Base-by-base conservation (phyloP, 2,888 invertebrate species). In the Lasioglossum pauxillum region DNA sequence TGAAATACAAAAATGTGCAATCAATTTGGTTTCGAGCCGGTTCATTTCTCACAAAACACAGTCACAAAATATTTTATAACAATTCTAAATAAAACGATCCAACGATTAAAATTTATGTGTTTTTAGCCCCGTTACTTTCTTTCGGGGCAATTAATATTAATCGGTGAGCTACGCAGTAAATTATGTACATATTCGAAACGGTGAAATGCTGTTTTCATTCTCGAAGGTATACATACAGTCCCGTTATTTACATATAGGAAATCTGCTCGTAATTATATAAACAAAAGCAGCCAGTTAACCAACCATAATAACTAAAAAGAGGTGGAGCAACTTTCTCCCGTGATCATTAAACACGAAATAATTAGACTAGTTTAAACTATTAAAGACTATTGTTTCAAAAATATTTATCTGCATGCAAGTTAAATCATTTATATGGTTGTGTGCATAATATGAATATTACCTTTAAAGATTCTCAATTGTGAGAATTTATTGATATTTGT, bases 241-340 rank as follows among this genome's bases (percentile, higher is more conserved):
- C 2, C 31, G n/a, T 23, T 44, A 53, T 57, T 41, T 69, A 23
- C 23, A 74, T 74, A 41, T 41, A 64, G n/a, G 31, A 73, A 23
- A 27, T 19, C 10, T 14, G 12, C 41, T 44, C 73, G 49, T 80
- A 80, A 82, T 82, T 49, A 4, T 27, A 60, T 60, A n/a, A 79
- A 74, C 53, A 53, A 38, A 67, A 14, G n/a, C 16, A 44, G 12
- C 35, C 35, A n/a, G n/a, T 49, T 67, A 46, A 67, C 16, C 41
- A 8, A 8, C 31, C 12, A 38, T 35, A 35, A 49, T 0, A 12
- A 27, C 2, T 16, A n/a, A 57, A 35, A 35, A 74, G 19, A 46
- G 10, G n/a, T 44, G 3, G 3, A 19, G 44, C 41, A 57, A 77
- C 16, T 44, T 35, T 35, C 23, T 49, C 10, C 10, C n/a, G 14